Conservation (phyloP, 2,888 invertebrate genomes). For the Lamellibrachia columna region DNA sequence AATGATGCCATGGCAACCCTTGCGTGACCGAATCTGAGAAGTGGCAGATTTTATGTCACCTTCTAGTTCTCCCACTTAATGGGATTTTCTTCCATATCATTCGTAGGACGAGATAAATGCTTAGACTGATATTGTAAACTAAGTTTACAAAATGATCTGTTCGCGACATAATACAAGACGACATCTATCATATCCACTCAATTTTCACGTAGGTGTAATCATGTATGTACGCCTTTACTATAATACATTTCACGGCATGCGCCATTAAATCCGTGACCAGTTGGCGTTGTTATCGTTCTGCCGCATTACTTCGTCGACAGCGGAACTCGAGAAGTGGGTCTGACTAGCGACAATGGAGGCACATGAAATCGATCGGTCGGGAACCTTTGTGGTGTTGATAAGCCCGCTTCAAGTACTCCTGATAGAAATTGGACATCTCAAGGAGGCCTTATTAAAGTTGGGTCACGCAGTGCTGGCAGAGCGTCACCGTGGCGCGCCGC, state of each 20-base stretch:
- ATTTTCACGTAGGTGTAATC: neutral
- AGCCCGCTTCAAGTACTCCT: neutral
- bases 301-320: neutral
- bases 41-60: neutral
- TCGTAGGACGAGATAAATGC: neutral
- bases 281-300: constrained; percentile 5
- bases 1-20: neutral
- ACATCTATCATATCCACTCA: neutral
- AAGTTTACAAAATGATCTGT: neutral
- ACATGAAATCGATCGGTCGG: neutral
- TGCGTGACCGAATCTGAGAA: neutral
- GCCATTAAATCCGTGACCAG: neutral
- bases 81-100: neutral
- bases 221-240: neutral
- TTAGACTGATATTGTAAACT: neutral
- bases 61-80: neutral
- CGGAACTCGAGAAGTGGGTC: neutral
- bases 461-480: neutral
- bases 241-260: neutral
- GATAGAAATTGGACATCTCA: constrained; percentile 10
- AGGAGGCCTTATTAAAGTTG: neutral
- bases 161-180: neutral
- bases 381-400: neutral
- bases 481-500: neutral
- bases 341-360: no score